Evolutionary conservation across 2,797 vertebrate genomes (phyloP), one percentile per base, ranked within the genome.

Genomic region (Chromobotia macracanthus): DNA sequence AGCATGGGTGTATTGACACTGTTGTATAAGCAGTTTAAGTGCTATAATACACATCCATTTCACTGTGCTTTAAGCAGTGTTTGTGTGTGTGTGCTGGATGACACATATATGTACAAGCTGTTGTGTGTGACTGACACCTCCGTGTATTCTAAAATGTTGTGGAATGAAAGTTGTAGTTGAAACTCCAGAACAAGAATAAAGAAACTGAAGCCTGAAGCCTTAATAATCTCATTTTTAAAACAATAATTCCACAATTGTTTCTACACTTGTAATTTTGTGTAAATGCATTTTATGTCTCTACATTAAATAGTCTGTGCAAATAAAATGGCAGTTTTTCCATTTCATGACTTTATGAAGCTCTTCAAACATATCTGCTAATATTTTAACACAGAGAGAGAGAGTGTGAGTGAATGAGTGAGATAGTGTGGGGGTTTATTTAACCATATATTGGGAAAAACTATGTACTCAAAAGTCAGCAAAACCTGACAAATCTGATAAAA

Each of bases 311-410:
- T 53, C 51, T 2, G 18, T 19, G 51, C 6, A 53, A 53, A n/a
- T 53, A n/a, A 53, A n/a, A 55, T n/a, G n/a, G 23, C 9, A 60
- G 12, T 84, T 63, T 79, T 69, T 74, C 82, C 71, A 88, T 88
- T 85, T 79, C 72, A 82, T 63, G 72, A 73, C 65, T 84, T 79
- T 69, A 50, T 74, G 73, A 72, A 11, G 18, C 58, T 79, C 87
- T 58, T 84, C 88, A 92, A 89, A 92, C 90, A 91, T 91, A 91
- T 87, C 90, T 93, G 89, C 72, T 70, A 84, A 86, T 90, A 65
- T 75, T 48, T 63, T 44, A 79, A 23, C 75, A 4, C 38, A 35
- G 21, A 41, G 48, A 51, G 55, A 66, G n/a, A n/a, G n/a, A n/a
- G n/a, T n/a, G n/a, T n/a, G n/a, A n/a, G n/a, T n/a, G n/a, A n/a